These are phyloP conservation scores for Morbakka virulenta DNA, from an alignment of 30 jellyfish, hydroid and myxozoan species.

Conservation along the genomic window DNA sequence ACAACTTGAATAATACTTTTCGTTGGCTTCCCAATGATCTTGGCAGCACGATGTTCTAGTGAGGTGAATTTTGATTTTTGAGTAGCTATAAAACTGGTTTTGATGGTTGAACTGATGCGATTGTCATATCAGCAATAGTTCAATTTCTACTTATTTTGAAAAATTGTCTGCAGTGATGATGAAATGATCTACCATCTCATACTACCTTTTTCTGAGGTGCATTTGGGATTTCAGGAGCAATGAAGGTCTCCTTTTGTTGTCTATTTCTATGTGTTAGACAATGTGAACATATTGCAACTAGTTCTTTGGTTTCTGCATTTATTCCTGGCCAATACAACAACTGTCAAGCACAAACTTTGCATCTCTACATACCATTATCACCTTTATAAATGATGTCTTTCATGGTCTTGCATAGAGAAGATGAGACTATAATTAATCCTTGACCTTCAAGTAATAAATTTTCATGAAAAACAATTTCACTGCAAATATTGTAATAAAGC, in stretches of 20 bases:
- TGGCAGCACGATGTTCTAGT: too few relatives aligned
- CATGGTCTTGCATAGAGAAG: too few relatives aligned
- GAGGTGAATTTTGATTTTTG: too few relatives aligned
- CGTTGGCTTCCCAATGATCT: too few relatives aligned
- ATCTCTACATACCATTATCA: too few relatives aligned
- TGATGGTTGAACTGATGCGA: too few relatives aligned
- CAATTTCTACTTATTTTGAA: conserved; percentile 15
- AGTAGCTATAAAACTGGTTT: too few relatives aligned
- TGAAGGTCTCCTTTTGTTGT: conserved; percentile 17
- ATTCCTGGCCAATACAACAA: too few relatives aligned
- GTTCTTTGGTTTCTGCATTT: conserved; percentile 14
- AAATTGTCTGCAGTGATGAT: conserved; percentile 7
- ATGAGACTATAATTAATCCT: conserved; percentile 26
- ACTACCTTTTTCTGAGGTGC: conserved; percentile 48
- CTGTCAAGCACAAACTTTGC: conserved; percentile 47
- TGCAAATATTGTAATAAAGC: conserved; percentile 19
- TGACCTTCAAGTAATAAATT: conserved; percentile 44
- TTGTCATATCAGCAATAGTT: too few relatives aligned
- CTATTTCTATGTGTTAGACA: too few relatives aligned
- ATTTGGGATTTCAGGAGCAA: conserved; percentile 37
- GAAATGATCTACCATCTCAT: conserved; percentile 28
- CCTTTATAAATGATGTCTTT: too few relatives aligned
- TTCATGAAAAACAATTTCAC: conserved; percentile 22
- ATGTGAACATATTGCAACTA: conserved; percentile 15
- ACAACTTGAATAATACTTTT: too few relatives aligned